Conservation (phyloP, 2,797 vertebrate genomes). For the Falco cherrug region DNA sequence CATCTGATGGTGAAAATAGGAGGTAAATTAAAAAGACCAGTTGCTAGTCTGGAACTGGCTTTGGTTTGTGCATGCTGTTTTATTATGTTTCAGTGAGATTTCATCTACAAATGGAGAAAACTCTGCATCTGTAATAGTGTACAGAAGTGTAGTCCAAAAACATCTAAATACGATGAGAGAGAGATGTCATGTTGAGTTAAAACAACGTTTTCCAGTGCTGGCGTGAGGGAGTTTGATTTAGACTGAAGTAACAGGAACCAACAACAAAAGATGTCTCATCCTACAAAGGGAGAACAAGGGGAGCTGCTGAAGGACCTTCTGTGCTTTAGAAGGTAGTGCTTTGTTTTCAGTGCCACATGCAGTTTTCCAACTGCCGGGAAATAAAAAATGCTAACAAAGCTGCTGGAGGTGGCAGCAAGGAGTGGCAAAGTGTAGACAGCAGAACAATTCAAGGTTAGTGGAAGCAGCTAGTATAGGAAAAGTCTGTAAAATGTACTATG, state of each 20-base stretch:
- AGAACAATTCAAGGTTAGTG: not conserved
- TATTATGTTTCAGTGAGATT: not conserved
- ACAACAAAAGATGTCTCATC: not conserved
- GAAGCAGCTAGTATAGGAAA: not conserved
- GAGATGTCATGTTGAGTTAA: not conserved
- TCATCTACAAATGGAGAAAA: not conserved
- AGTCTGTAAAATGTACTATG: not conserved
- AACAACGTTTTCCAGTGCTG: not conserved
- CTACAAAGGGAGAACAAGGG: not conserved
- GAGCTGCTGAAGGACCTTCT: not conserved
- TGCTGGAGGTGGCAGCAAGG: not conserved
- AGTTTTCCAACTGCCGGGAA: not conserved
- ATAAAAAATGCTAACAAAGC: not conserved
- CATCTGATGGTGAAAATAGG: not conserved
- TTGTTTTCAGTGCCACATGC: not conserved
- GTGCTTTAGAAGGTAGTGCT: not conserved
- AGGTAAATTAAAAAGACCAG: not conserved
- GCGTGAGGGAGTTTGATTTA: not conserved
- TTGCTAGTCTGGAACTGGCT: fast-evolving
- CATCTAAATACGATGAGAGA: not conserved
- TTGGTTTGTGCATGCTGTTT: not conserved
- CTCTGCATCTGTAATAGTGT: not conserved
- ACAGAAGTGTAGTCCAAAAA: not conserved
- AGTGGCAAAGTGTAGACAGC: not conserved
- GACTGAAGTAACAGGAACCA: not conserved